These are phyloP conservation scores for Colinus virginianus DNA, from an alignment of 2,113 vertebrate genomes.

Conservation along the genomic window DNA sequence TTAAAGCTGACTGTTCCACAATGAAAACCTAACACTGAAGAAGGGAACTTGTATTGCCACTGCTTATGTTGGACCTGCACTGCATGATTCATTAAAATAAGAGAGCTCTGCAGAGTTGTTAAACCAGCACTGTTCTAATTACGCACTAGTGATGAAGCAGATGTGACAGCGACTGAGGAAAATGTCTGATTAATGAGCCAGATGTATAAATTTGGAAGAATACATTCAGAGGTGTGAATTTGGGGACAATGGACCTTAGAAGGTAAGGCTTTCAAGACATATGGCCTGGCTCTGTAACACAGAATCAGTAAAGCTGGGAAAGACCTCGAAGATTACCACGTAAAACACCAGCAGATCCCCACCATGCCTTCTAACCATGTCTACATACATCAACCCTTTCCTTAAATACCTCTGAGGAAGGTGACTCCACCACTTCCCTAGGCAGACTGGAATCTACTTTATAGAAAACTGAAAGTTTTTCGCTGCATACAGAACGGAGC, in stretches of 20 bases:
- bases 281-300: not conserved
- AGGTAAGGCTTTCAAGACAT: not conserved
- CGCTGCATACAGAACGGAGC: not conserved
- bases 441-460: not conserved
- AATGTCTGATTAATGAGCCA: conserved; percentile 50
- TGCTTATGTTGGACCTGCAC: not conserved
- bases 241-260: not conserved
- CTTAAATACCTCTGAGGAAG: too few relatives aligned
- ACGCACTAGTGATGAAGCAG: conserved; percentile 45
- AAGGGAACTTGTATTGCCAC: not conserved
- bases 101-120: conserved; percentile 36
- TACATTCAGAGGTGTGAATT: not conserved
- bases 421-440: too few relatives aligned
- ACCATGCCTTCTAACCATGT: too few relatives aligned
- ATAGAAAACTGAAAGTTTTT: not conserved
- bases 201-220: conserved; percentile 35
- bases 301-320: too few relatives aligned
- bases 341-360: too few relatives aligned
- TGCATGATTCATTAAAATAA: conserved; percentile 32
- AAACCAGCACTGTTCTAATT: conserved; percentile 46
- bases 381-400: too few relatives aligned
- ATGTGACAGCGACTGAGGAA: not conserved
- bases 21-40: not conserved
- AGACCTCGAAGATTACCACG: too few relatives aligned
- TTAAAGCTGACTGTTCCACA: not conserved